Percentiles rank a stretch among this genome's conserved stretches.
These are phyloP conservation scores for Ophion ellenae DNA, from an alignment of 2,888 invertebrate genomes.

Conservation along the genomic window DNA sequence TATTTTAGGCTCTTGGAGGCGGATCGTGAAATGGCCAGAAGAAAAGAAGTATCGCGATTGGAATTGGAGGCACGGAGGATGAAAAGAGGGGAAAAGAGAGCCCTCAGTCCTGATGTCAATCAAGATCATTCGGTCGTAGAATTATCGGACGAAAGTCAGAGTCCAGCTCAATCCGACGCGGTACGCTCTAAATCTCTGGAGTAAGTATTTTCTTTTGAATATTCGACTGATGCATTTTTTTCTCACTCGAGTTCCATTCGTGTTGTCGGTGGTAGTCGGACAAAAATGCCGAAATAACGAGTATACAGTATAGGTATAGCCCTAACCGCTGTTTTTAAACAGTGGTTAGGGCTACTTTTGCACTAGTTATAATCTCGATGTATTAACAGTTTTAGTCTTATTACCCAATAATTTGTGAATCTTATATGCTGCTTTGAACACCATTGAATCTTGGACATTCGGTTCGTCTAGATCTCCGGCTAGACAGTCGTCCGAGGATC, in stretches of 20 bases:
- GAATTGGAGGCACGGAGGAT: constrained; percentile 91
- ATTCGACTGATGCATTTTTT: background rate
- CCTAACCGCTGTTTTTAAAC: no score
- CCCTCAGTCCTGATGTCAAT: constrained; percentile 77
- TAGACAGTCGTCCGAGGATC: constrained; percentile 78
- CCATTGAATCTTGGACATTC: background rate
- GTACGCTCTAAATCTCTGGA: constrained; percentile 78
- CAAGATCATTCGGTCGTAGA: constrained; percentile 81
- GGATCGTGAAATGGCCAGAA: constrained; percentile 89
- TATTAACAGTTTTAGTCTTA: no score
- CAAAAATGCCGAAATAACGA: no score
- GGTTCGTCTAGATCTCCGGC: constrained; percentile 69
- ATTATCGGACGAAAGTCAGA: constrained; percentile 80
- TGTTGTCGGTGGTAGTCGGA: no score
- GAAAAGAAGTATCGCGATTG: constrained; percentile 90
- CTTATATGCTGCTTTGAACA: background rate
- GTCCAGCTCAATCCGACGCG: constrained; percentile 76
- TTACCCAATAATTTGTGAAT: background rate
- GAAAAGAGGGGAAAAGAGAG: constrained; percentile 85
- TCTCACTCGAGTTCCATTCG: no score
- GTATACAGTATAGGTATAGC: no score
- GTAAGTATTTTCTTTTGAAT: constrained; percentile 65
- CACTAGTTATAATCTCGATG: no score
- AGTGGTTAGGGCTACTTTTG: no score
- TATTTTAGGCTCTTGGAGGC: constrained; percentile 78